Base-by-base conservation (phyloP, 2,113 vertebrate genomes). In the Lota lota region DNA sequence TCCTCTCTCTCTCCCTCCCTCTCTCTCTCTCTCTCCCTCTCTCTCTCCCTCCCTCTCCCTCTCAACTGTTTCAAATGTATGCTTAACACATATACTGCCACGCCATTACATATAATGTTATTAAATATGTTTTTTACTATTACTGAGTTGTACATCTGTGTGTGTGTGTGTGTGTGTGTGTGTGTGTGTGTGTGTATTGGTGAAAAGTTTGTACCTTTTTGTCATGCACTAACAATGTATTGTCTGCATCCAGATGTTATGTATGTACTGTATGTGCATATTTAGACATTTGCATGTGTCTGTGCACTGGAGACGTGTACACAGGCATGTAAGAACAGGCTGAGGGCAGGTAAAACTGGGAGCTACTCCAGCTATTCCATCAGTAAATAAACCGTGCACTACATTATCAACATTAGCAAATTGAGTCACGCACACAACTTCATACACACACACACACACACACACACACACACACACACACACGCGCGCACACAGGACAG, bases 141-240 rank as follows among this genome's bases (percentile, higher is more conserved):
- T 5, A 28, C 24, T n/a, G n/a, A n/a, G 53, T 50, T 66, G 57
- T 59, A 19, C 59, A n/a, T 40, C 59, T 69, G 57, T 69, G 67
- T 69, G 66, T 40, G 59, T 62, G 59, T 62, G 59, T 73, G 54
- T 59, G 65, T 40, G 64, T 69, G 63, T 68, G 58, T 66, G 64
- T 73, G 22, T 63, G 12, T 47, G 18, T 69, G 63, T 56, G 54
- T 56, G 54, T 56, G 54, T 47, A 11, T 47, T 47, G 8, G 8
- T 47, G 40, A 28, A 28, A 28, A 28, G 6, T 47, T 2, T 47
- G 40, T 47, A 28, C 40, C 12, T 47, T 47, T 47, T 14, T 14
- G 8, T 47, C 40, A 47, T 47, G 40, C 40, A 47, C 10, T 47
- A 47, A 5, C 6, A 5, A 28, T 47, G 10, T 1, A 47, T 47